A percentile compares a stretch with the other conserved stretches of the same genome.
phyloP scores from a whole-genome alignment of 2,797 vertebrate genomes.

The Acanthis flammea region DNA sequence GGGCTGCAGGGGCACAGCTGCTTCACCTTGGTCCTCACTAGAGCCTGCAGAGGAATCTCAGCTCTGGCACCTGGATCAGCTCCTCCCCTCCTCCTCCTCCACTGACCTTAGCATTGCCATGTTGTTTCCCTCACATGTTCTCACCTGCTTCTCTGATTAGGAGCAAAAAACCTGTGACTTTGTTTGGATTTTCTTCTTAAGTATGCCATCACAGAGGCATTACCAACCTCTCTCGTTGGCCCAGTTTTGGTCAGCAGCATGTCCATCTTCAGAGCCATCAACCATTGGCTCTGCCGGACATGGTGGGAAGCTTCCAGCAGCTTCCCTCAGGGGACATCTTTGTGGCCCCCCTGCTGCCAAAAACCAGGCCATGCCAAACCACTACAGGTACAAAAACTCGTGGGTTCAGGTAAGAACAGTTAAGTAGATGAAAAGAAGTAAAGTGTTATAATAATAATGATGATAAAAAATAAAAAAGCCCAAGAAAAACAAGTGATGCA shows the following conservation, averaged over 20 bases:
- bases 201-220: no score
- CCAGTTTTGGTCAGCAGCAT: neutral
- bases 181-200: neutral
- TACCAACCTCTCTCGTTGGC: neutral
- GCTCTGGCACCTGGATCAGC: rapidly evolving
- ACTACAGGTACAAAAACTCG: neutral
- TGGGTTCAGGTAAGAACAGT: neutral
- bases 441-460: neutral
- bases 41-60: rapidly evolving
- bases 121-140: neutral
- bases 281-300: neutral
- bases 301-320: neutral
- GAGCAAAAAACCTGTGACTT: neutral
- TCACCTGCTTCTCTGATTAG: neutral
- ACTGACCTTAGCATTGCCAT: neutral
- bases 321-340: no score
- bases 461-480: neutral
- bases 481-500: neutral
- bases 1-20: neutral
- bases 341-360: neutral
- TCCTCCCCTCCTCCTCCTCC: neutral
- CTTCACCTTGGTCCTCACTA: neutral
- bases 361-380: neutral
- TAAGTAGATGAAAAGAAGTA: neutral
- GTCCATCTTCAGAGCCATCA: neutral